Evolutionary conservation across 2,113 vertebrate species (phyloP), one percentile per base, ranked within the genome.

Genomic region (Myotis brandtii): DNA sequence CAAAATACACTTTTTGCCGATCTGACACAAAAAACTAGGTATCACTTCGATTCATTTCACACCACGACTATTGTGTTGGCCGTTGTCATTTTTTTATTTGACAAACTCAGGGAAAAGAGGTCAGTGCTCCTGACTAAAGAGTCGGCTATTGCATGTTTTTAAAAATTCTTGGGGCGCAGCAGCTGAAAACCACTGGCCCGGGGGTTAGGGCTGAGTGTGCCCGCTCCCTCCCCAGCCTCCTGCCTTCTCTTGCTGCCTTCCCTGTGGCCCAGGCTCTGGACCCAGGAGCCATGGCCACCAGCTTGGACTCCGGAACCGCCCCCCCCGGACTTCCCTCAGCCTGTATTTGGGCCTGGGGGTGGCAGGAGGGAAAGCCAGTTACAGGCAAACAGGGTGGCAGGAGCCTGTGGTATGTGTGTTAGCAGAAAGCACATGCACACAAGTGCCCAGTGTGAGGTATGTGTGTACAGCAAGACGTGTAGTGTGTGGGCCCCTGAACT

Each of bases 381-480:
- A 1, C 9, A 18, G 75, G 77, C 43, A 70, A 25, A 25, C 0
- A 4, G 46, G 46, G 40, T 34, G 3, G 10, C 25, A 16, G 32
- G 0, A 5, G 23, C 12, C 30, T 2, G 1, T 0, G 16, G 25
- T 16, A 4, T 0, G 52, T 10, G 8, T 13, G 64, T 13, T 5
- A 56, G 54, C 56, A 13, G 2, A 0, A 6, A 70, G 30, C 48
- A 27, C 10, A 12, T 0, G 4, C 40, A n/a, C 20, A 17, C 23
- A 6, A 0, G 17, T 18, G 4, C 43, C 80, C 4, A 25, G 56
- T 1, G 13, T 7, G 40, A 73, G 50, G 30, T 0, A 23, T 10
- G 25, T 25, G 20, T 20, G 2, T 9, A 2, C 2, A 3, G 67
- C n/a, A 27, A 34, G n/a, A 27, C 3, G 32, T n/a, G 9, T 0